These are phyloP conservation scores for Apodemia zela DNA, from an alignment of 2,888 invertebrate species.

Conservation along the genomic window DNA sequence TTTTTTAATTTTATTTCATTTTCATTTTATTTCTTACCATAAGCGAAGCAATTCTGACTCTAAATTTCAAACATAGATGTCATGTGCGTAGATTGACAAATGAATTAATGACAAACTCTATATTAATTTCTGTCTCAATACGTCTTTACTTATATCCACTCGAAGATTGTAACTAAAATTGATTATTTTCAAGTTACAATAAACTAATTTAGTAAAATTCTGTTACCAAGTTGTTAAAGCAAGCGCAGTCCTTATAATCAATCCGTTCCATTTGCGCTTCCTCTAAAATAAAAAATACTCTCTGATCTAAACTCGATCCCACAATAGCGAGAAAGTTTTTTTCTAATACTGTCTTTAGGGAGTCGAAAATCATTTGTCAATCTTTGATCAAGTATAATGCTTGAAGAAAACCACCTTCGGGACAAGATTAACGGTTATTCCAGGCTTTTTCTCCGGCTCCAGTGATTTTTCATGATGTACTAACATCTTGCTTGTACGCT, in stretches of 20 bases:
- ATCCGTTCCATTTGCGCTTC: not conserved
- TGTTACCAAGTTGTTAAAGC: not conserved
- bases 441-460: no score
- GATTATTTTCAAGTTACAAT: no score
- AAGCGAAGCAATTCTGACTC: no score
- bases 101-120: no score
- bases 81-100: no score
- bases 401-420: not conserved
- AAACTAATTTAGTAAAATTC: no score
- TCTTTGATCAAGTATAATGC: slow-evolving; percentile 9
- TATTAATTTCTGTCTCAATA: no score
- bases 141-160: no score
- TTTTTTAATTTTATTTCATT: no score
- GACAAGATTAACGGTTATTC: slow-evolving; percentile 1
- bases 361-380: slow-evolving; percentile 15
- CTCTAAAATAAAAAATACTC: not conserved
- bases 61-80: no score
- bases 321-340: not conserved
- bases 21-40: no score
- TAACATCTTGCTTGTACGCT: not conserved
- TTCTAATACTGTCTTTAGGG: not conserved
- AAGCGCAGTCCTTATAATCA: not conserved
- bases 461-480: slow-evolving; percentile 3
- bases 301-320: not conserved
- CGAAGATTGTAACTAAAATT: no score